Percentiles rank a stretch among this genome's conserved stretches.
These are phyloP conservation scores for Chunga burmeisteri DNA, from an alignment of 2,113 vertebrate species.

Conservation along the genomic window DNA sequence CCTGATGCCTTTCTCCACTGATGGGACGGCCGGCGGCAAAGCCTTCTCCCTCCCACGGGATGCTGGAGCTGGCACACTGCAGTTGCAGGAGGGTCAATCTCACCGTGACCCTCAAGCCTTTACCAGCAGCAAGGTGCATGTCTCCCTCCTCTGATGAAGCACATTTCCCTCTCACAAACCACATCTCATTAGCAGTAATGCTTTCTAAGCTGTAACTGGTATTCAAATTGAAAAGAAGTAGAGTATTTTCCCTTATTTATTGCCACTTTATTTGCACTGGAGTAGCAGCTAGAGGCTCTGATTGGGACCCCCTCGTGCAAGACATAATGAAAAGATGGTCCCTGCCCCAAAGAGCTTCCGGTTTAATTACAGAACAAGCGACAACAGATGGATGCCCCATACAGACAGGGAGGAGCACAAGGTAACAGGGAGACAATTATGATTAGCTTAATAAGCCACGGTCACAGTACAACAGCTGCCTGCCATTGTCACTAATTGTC, in stretches of 20 bases:
- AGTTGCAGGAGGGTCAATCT: neutral
- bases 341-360: slow-evolving; percentile 57
- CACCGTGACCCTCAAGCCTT: fast-evolving
- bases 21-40: fast-evolving
- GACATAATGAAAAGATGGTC: slow-evolving; percentile 42
- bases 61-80: neutral
- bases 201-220: neutral
- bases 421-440: slow-evolving; percentile 63
- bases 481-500: slow-evolving; percentile 63
- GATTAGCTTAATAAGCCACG: slow-evolving; percentile 58
- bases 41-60: fast-evolving
- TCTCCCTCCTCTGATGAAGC: neutral
- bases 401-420: slow-evolving; percentile 53
- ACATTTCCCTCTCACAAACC: neutral
- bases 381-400: slow-evolving; percentile 68
- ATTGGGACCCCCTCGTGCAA: slow-evolving; percentile 30
- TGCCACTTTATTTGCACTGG: slow-evolving; percentile 25
- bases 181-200: neutral
- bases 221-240: slow-evolving; percentile 2
- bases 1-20: neutral
- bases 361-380: slow-evolving; percentile 45
- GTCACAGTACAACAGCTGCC: slow-evolving; percentile 60
- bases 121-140: neutral
- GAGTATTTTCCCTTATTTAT: slow-evolving; percentile 28
- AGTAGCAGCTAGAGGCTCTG: slow-evolving; percentile 32